phyloP scores from a whole-genome alignment of 1,140 invertebrate genomes.

The Leptonema lineaticorne region DNA sequence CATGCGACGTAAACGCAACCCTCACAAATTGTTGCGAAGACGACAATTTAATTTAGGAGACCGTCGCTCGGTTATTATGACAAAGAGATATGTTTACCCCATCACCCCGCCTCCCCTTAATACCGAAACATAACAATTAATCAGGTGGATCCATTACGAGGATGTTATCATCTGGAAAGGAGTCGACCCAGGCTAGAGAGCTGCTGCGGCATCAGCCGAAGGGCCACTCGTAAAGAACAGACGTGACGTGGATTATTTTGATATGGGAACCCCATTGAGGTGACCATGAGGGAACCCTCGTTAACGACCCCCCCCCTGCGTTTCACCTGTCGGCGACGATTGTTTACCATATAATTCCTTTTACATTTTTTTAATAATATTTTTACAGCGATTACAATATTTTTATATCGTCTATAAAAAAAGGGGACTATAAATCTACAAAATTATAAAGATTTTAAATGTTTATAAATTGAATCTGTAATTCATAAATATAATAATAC shows the following conservation, averaged over 20 bases:
- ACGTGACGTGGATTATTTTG: slow-evolving; percentile 42
- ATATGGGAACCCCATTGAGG: slow-evolving; percentile 25
- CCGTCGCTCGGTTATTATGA: slow-evolving; percentile 36
- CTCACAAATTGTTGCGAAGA: slow-evolving; percentile 36
- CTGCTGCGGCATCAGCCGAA: not conserved
- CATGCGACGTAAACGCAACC: slow-evolving; percentile 5
- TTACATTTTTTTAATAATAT: too few relatives aligned
- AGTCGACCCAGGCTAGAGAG: not conserved
- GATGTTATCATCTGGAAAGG: too few relatives aligned
- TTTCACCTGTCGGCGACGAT: not conserved
- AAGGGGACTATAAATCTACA: too few relatives aligned
- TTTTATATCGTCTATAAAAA: too few relatives aligned
- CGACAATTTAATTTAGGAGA: slow-evolving; percentile 40
- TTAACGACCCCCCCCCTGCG: not conserved
- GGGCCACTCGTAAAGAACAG: slow-evolving; percentile 36
- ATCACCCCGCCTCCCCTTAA: slow-evolving; percentile 28
- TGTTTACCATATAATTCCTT: too few relatives aligned
- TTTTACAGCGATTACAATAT: too few relatives aligned
- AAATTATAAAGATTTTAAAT: too few relatives aligned
- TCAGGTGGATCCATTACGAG: slow-evolving; percentile 38
- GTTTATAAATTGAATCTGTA: too few relatives aligned
- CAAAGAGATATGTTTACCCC: slow-evolving; percentile 39
- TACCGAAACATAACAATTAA: slow-evolving; percentile 37
- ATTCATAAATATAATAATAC: too few relatives aligned
- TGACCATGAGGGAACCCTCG: not conserved